Evolutionary conservation across 2,113 vertebrate species (phyloP), one percentile per base, ranked within the genome.

Genomic region (Coptodon rendalli): DNA sequence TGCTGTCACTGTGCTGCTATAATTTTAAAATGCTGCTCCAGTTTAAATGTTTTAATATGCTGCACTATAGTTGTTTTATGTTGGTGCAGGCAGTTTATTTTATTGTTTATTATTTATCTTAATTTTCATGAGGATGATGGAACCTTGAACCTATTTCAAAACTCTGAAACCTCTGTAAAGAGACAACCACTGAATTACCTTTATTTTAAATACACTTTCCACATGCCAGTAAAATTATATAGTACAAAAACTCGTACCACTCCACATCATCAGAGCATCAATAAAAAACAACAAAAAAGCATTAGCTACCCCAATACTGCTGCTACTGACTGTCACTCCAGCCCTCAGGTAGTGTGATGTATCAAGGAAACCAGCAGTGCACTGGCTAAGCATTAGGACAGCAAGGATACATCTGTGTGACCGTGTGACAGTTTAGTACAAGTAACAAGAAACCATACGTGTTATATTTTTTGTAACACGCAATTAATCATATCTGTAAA

Each of bases 11-110:
- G 56, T 59, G 24, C 56, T 59, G 13, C 24, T 59, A 29, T 59
- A 95, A 59, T 1, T 31, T 59, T 59, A 17, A 31, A 59, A 59
- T 59, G 27, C 56, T 59, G 56, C 56, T 59, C 24, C 24, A 29
- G 2, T 31, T 59, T 17, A 31, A 59, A 59, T 59, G 7, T 5
- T 29, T 59, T 3, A 29, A 1, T 17, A 59, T 31, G 27, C 56
- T 3, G 56, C 56, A 31, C 56, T 59, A 9, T 31, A 59, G 56
- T 31, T 59, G 56, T 59, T 59, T 59, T 9, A 59, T 59, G 27
- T 31, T 59, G 56, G 56, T 59, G 56, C 27, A 59, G 1, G 56
- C 0, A 17, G 56, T 59, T 59, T 2, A 17, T 17, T 59, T 31
- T 31, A 17, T 59, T 59, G 27, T 59, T 59, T 4, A 31, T 2